phyloP scores from a whole-genome alignment of 2,113 vertebrate species.

The Microcebus lehilahytsara region DNA sequence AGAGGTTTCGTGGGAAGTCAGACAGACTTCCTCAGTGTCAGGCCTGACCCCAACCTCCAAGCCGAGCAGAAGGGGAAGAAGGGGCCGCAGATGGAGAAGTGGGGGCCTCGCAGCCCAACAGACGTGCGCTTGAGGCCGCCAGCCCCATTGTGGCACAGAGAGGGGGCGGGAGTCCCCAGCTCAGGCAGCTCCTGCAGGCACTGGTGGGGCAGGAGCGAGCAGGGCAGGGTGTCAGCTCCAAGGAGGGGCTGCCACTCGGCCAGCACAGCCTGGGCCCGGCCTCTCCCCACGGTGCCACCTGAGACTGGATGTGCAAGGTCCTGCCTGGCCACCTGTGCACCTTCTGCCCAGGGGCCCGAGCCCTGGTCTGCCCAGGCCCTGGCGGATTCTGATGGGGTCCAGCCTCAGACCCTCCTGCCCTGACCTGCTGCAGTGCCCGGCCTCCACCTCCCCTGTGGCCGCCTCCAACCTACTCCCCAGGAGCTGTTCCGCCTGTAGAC shows the following conservation, averaged over 20 bases:
- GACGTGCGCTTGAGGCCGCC: fast-evolving
- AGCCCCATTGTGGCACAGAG: background rate
- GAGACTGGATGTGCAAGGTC: background rate
- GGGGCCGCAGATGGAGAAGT: slow-evolving; percentile 23
- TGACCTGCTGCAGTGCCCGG: background rate
- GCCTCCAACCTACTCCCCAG: background rate
- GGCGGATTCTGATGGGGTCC: background rate
- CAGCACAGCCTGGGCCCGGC: background rate
- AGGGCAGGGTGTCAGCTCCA: background rate
- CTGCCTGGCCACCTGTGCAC: background rate
- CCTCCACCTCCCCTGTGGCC: background rate
- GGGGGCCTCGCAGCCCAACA: background rate
- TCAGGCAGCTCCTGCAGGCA: background rate
- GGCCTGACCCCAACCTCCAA: background rate
- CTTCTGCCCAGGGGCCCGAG: background rate
- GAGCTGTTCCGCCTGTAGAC: background rate
- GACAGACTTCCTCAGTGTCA: background rate
- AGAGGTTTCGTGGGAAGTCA: background rate
- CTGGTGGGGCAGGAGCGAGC: background rate
- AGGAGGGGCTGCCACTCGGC: background rate
- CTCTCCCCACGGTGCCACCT: fast-evolving
- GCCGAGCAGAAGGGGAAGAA: slow-evolving; percentile 46
- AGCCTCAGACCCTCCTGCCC: background rate
- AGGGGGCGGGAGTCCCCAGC: background rate
- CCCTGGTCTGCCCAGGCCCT: background rate